phyloP scores from a whole-genome alignment of 2,797 vertebrate species.

The Myioborus miniatus region DNA sequence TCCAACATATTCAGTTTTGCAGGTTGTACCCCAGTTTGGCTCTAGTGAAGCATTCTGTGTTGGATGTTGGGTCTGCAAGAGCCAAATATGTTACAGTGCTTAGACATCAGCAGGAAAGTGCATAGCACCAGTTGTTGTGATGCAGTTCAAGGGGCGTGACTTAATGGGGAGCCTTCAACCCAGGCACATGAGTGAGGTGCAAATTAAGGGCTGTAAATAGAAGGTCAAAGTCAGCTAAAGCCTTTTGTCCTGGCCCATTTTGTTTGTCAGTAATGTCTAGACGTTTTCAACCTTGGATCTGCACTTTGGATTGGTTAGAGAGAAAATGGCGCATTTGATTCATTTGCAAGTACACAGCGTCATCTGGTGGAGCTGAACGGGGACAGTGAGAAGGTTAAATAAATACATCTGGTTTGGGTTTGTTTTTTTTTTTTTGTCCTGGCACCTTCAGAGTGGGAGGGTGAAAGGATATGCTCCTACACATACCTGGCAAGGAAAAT shows the following conservation, averaged over 20 bases:
- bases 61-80: neutral
- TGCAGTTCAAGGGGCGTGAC: neutral
- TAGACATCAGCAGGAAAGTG: neutral
- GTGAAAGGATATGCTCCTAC: neutral
- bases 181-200: neutral
- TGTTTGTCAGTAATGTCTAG: neutral
- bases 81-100: rapidly evolving
- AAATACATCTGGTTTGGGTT: neutral
- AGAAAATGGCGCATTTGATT: neutral
- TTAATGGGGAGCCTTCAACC: neutral
- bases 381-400: neutral
- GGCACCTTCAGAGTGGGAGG: neutral
- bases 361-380: neutral
- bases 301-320: neutral
- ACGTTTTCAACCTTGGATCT: neutral
- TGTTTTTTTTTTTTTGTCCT: neutral
- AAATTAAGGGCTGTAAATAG: neutral
- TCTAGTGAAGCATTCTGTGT: neutral
- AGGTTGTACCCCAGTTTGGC: neutral
- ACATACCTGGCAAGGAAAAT: neutral
- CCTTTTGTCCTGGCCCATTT: neutral
- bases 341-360: neutral
- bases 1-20: neutral
- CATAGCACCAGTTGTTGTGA: neutral
- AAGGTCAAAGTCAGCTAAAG: neutral